Conservation (phyloP, 1,140 invertebrate species). For the Zaprionus gabonicus region DNA sequence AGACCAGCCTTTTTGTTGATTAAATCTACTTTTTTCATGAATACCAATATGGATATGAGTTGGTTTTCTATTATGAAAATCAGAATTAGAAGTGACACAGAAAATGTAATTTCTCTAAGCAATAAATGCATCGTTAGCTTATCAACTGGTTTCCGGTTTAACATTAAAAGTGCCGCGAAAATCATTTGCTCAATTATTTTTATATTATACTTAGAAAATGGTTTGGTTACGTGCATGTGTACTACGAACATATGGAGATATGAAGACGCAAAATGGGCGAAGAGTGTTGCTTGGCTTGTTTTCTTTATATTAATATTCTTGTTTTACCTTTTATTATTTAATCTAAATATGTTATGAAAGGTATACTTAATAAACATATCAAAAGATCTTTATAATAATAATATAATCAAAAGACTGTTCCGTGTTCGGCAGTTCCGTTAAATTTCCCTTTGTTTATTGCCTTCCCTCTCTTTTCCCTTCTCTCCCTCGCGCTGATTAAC, state of each 20-base stretch:
- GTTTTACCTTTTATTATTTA: neutral
- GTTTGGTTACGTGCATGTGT: neutral
- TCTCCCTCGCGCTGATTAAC: slow-evolving; percentile 4
- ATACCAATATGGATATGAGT: neutral
- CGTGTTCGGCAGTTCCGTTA: slow-evolving; percentile 10
- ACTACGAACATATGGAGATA: neutral
- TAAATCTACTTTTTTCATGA: slow-evolving; percentile 2
- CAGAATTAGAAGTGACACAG: neutral
- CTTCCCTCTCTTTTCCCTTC: neutral
- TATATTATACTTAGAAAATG: neutral
- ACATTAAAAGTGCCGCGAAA: slow-evolving; percentile 1
- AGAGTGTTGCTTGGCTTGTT: neutral
- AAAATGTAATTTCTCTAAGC: neutral
- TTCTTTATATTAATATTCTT: neutral
- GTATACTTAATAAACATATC: too few relatives aligned
- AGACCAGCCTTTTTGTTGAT: neutral
- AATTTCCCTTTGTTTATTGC: slow-evolving; percentile 35
- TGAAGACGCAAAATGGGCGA: neutral
- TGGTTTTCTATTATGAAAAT: slow-evolving; percentile 9
- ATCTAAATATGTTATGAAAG: too few relatives aligned
- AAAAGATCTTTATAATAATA: neutral
- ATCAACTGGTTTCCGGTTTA: slow-evolving; percentile 26
- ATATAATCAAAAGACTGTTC: slow-evolving; percentile 7
- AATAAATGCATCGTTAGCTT: neutral
- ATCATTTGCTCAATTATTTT: neutral